Percentiles rank a stretch among this genome's conserved stretches.
Conservation (phyloP, 2,113 vertebrate species). For the Calidris pugnax region DNA sequence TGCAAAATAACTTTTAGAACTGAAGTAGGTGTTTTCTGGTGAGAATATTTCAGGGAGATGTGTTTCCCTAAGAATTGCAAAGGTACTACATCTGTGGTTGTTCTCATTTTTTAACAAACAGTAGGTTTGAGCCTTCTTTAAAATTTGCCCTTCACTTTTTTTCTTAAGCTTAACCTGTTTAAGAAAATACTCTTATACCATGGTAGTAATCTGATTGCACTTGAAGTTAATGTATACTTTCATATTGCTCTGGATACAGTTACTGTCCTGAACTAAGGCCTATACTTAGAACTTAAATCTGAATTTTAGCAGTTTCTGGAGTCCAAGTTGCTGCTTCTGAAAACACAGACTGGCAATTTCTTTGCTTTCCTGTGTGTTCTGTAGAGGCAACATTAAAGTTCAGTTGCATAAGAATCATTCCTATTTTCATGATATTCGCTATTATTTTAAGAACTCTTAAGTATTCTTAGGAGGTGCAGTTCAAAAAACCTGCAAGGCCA, state of each 20-base stretch:
- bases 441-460: constrained; percentile 2
- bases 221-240: not conserved
- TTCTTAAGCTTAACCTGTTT: not conserved
- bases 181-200: not conserved
- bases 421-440: not conserved
- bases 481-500: not conserved
- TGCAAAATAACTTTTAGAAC: not conserved
- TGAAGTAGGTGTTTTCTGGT: not conserved
- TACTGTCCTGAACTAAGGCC: not conserved
- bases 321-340: not conserved
- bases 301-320: not conserved
- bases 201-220: not conserved
- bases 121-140: not conserved
- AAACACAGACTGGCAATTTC: not conserved
- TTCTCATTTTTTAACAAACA: not conserved
- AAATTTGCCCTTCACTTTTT: not conserved
- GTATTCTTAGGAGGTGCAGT: not conserved
- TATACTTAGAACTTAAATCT: not conserved
- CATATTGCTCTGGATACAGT: not conserved
- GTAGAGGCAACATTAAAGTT: not conserved
- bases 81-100: not conserved
- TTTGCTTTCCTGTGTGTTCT: not conserved
- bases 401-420: not conserved
- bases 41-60: not conserved
- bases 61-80: not conserved